Evolutionary conservation across 2,113 vertebrate genomes (phyloP).

Genomic region (Pogonocichla stellata): DNA sequence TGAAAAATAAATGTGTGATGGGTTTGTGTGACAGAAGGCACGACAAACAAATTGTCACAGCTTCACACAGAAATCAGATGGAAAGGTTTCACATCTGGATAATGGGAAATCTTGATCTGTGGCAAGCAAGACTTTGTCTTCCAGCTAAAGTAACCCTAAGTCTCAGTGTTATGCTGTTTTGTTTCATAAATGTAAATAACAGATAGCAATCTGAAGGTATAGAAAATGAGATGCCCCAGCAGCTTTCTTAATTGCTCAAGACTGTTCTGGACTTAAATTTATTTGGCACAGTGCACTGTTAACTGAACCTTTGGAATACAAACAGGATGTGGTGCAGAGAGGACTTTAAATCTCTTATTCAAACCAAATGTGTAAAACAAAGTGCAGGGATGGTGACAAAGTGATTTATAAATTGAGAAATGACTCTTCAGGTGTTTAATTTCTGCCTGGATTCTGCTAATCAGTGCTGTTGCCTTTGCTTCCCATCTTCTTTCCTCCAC

Average conservation of each 20-base stretch:
- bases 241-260: not conserved
- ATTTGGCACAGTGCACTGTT: not conserved
- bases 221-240: not conserved
- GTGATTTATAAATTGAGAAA: not conserved
- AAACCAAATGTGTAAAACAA: not conserved
- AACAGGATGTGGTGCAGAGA: not conserved
- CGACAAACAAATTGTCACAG: not conserved
- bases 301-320: not conserved
- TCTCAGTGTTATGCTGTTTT: not conserved
- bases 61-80: not conserved
- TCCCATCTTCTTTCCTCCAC: not conserved
- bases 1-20: not conserved
- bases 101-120: not conserved
- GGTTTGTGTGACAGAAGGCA: not conserved
- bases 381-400: not conserved
- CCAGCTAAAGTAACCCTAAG: not conserved
- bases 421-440: not conserved
- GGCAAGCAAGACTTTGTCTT: not conserved
- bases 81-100: not conserved
- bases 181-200: not conserved
- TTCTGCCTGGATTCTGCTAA: not conserved
- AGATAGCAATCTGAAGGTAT: not conserved
- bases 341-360: not conserved
- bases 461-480: not conserved
- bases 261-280: not conserved